A percentile compares a stretch with the other conserved stretches of the same genome.
Conservation (phyloP, 2,113 vertebrate genomes). For the Proteles cristata region DNA sequence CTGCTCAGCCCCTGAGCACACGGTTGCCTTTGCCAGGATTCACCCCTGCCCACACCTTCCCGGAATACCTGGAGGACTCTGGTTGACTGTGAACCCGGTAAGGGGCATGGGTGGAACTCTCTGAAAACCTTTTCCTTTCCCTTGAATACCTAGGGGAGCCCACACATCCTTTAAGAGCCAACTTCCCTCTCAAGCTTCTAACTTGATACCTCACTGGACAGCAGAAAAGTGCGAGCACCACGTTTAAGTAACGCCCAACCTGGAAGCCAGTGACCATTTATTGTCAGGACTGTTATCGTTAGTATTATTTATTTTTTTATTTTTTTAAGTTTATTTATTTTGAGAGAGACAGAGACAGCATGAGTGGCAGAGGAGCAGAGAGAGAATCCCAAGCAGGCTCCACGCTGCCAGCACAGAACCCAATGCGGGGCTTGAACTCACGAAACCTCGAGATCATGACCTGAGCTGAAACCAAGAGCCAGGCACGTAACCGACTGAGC, state of each 20-base stretch:
- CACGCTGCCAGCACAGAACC: too few relatives aligned
- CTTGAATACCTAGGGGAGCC: background rate
- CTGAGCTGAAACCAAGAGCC: too few relatives aligned
- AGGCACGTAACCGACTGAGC: too few relatives aligned
- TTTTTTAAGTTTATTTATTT: too few relatives aligned
- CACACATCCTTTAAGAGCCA: background rate
- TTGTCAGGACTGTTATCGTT: too few relatives aligned
- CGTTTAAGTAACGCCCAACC: background rate
- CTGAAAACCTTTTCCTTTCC: background rate
- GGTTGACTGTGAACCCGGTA: background rate
- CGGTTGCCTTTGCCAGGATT: background rate
- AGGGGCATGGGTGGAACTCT: background rate
- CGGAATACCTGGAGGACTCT: background rate
- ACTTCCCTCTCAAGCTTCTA: background rate
- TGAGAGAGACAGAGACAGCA: too few relatives aligned
- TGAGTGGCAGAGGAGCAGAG: too few relatives aligned
- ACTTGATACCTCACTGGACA: background rate
- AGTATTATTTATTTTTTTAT: too few relatives aligned
- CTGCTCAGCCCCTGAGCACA: accelerated
- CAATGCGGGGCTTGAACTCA: too few relatives aligned
- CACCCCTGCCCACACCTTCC: background rate
- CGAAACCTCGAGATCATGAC: too few relatives aligned
- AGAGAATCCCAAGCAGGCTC: too few relatives aligned
- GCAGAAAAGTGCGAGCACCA: background rate
- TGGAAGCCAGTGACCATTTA: background rate